These are phyloP conservation scores for Danionella cerebrum DNA, from an alignment of 2,113 vertebrate genomes.

Conservation along the genomic window DNA sequence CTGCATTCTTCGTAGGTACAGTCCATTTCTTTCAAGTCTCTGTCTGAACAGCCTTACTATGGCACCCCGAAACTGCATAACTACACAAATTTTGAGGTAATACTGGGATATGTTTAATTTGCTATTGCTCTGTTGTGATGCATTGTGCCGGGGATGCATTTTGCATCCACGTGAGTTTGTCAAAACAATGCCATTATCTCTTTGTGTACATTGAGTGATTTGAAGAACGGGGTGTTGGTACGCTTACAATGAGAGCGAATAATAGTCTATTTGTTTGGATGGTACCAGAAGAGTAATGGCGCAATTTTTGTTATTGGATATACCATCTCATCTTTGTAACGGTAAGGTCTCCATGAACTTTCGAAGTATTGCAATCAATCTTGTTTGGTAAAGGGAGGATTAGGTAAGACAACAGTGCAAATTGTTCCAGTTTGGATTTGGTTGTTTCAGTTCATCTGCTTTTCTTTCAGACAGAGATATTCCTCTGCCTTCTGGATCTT, in stretches of 20 bases:
- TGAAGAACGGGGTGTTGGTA: neutral
- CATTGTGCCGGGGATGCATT: slow-evolving; percentile 13
- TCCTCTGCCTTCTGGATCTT: neutral
- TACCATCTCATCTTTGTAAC: neutral
- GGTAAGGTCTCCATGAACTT: neutral
- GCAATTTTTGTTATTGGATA: neutral
- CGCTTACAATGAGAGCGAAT: neutral
- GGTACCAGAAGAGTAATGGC: neutral
- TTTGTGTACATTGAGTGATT: neutral
- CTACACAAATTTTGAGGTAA: slow-evolving; percentile 23
- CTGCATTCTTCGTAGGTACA: neutral
- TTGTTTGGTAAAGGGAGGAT: slow-evolving; percentile 49
- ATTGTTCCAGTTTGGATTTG: slow-evolving; percentile 3
- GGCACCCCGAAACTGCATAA: slow-evolving; percentile 13
- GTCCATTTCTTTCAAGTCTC: neutral
- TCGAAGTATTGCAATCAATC: slow-evolving; percentile 56
- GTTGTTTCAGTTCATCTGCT: neutral
- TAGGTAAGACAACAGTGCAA: slow-evolving; percentile 34
- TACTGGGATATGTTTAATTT: neutral
- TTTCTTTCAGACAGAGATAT: neutral
- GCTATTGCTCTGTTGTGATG: slow-evolving; percentile 9
- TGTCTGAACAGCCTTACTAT: neutral
- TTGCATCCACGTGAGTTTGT: slow-evolving; percentile 36
- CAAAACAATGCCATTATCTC: slow-evolving; percentile 3
- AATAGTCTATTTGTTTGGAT: neutral